A percentile compares a stretch with the other conserved stretches of the same genome.
phyloP scores from a whole-genome alignment of 2,797 vertebrate genomes.

The Fringilla coelebs region DNA sequence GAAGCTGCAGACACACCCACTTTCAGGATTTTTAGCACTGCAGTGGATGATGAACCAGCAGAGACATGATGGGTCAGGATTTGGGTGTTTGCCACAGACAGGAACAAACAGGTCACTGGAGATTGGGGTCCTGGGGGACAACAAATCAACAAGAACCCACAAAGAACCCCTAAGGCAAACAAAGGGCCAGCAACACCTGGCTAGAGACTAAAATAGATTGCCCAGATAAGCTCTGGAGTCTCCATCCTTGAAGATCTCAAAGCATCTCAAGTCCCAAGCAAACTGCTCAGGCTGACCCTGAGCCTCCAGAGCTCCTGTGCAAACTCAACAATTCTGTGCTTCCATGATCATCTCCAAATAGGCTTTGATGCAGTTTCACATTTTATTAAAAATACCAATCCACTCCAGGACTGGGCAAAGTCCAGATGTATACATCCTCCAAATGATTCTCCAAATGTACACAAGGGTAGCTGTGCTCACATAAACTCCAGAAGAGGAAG shows the following conservation, averaged over 20 bases:
- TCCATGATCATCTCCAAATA: neutral
- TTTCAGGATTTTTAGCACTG: neutral
- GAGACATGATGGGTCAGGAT: neutral
- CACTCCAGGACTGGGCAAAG: neutral
- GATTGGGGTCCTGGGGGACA: neutral
- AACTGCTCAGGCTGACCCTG: neutral
- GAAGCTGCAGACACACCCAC: neutral
- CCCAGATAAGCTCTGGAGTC: neutral
- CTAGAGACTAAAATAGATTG: neutral
- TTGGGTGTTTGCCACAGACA: neutral
- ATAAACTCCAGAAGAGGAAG: neutral
- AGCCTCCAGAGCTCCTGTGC: neutral
- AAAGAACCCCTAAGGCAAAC: neutral
- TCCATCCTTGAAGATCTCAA: neutral
- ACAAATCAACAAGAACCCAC: neutral
- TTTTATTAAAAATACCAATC: neutral
- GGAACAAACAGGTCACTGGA: neutral
- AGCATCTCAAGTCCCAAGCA: neutral
- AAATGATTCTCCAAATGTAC: neutral
- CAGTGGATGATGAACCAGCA: neutral
- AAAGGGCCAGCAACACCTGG: neutral
- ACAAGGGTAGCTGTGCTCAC: neutral
- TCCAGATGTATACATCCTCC: neutral
- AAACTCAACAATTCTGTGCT: neutral
- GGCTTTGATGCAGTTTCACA: neutral